Percentiles rank a stretch among this genome's conserved stretches.
These are phyloP conservation scores for Blastobasis adustella DNA, from an alignment of 2,888 invertebrate species.

Conservation along the genomic window DNA sequence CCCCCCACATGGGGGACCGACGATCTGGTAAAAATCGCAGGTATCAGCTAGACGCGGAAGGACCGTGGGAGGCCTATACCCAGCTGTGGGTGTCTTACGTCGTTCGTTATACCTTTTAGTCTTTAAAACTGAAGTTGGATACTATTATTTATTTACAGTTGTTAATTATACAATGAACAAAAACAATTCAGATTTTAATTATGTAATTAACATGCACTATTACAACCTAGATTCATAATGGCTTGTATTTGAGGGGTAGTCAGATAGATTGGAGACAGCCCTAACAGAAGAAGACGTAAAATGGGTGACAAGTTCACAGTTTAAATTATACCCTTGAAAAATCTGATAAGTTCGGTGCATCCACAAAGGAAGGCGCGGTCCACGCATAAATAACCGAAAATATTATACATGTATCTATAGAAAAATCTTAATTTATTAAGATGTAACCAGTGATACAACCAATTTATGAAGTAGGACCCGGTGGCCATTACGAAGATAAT, in stretches of 20 bases:
- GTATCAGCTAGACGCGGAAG: too few relatives aligned
- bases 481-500: conserved; percentile 47
- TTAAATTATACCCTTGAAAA: conserved; percentile 49
- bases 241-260: neutral
- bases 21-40: too few relatives aligned
- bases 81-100: too few relatives aligned
- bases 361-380: conserved; percentile 38
- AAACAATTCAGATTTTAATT: neutral
- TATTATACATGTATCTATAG: conserved; percentile 49
- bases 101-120: too few relatives aligned
- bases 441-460: conserved; percentile 49
- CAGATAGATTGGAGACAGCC: conserved; percentile 21
- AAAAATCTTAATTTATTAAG: conserved; percentile 65
- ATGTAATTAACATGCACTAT: neutral
- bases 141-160: too few relatives aligned
- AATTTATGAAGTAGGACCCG: conserved; percentile 49
- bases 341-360: conserved; percentile 49
- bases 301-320: conserved; percentile 51
- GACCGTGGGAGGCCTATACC: too few relatives aligned
- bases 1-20: too few relatives aligned
- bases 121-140: too few relatives aligned
- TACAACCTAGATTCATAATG: too few relatives aligned
- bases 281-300: conserved; percentile 24
- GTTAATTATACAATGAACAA: too few relatives aligned
- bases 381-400: conserved; percentile 53